phyloP scores from a whole-genome alignment of 2,888 invertebrate species.

The Cryptocephalus moraei region DNA sequence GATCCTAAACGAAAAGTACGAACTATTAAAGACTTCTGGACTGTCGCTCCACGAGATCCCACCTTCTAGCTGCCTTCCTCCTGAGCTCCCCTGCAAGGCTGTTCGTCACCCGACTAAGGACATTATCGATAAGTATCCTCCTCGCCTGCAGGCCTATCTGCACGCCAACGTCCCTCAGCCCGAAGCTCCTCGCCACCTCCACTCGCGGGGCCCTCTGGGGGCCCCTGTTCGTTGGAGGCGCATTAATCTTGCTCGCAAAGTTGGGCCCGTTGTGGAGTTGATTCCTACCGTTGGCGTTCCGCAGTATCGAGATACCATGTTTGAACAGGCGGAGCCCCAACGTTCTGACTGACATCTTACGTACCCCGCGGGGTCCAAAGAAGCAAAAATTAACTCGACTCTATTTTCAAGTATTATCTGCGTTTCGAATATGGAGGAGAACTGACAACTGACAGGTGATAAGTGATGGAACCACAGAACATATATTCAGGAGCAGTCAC shows the following conservation, averaged over 20 bases:
- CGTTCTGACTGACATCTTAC: conserved; percentile 47
- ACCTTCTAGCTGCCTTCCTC: conserved; percentile 50
- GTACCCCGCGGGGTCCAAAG: neutral
- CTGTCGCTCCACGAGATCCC: conserved; percentile 5
- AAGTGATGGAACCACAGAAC: no score
- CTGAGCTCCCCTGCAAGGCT: conserved; percentile 53
- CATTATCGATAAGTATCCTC: conserved; percentile 57
- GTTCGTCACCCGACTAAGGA: conserved; percentile 58
- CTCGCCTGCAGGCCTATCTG: conserved; percentile 53
- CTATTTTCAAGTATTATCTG: no score
- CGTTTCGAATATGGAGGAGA: no score
- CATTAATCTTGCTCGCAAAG: conserved; percentile 34
- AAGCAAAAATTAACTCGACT: no score
- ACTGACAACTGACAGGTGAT: no score
- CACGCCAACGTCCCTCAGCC: conserved; percentile 39
- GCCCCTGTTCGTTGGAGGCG: conserved; percentile 19
- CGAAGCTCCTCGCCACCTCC: conserved; percentile 26
- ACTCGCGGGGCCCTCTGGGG: conserved; percentile 13
- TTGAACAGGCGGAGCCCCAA: conserved; percentile 45
- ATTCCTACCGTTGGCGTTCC: conserved; percentile 40
- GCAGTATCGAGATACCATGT: conserved; percentile 49
- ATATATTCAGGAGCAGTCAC: no score
- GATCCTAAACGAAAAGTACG: conserved; percentile 33
- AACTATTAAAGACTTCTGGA: neutral
- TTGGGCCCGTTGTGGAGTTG: conserved; percentile 26